Base-by-base conservation (phyloP, 2,113 vertebrate species). In the Hiodon alosoides region DNA sequence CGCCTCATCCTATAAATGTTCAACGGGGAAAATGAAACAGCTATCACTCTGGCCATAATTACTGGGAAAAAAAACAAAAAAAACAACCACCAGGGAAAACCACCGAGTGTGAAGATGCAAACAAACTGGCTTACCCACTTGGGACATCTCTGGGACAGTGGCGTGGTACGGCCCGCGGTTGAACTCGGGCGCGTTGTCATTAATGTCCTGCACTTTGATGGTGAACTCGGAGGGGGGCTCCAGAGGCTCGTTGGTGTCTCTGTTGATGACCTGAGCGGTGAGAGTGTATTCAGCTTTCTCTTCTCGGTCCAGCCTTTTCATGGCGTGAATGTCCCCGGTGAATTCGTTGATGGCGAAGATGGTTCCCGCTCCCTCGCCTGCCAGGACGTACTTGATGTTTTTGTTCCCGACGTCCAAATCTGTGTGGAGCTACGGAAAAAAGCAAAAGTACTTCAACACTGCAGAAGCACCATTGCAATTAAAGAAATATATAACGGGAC, bases 171-270 rank as follows among this genome's bases (percentile, higher is more conserved):
- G 96, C 13, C 95, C 96, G 65, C 96, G 93, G 0, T 92, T 90
- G 86, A 99, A 99, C 84, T 98, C 95, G 0, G 97, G 97, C 0
- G 96, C 91, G 48, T 99, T 99, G 91, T 99, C 97, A n/a, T 99
- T 98, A 90, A 99, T 99, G 87, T 99, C 97, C 87, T 99, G 97
- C 67, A 99, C 96, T 90, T 99, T 99, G 80, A 99, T 99, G 86
- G 98, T 98, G 90, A 99, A 99, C 85, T 98, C 95, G 2, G 97
- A 98, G 57, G 96, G 95, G 7, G 97, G 94, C 81, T 98, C 97
- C 77, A 99, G 83, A 72, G 96, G 95, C 79, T 95, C 91, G 82
- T 94, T 93, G 0, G 93, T 96, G 82, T 95, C 95, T 52, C 92
- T 93, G 80, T 98, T 95, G 50, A 96, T 85, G 1, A 96, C 97